Evolutionary conservation across 2,113 vertebrate genomes (phyloP).

Genomic region (Python bivittatus): DNA sequence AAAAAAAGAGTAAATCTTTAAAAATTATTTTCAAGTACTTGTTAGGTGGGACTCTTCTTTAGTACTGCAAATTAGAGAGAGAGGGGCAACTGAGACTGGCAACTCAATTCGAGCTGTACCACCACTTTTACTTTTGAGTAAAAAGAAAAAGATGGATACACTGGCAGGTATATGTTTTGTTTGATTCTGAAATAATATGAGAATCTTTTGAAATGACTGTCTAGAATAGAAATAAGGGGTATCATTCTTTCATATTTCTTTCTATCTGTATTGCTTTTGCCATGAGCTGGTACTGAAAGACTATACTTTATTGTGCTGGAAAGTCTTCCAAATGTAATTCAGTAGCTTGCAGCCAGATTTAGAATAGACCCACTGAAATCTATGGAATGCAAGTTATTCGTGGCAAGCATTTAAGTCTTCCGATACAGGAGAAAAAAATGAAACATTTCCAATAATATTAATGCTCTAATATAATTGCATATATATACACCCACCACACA

Average conservation of each 20-base stretch:
- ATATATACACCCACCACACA: not conserved
- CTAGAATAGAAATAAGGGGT: not conserved
- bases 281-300: not conserved
- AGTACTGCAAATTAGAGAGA: not conserved
- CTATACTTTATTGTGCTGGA: not conserved
- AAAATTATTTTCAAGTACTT: not conserved
- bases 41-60: not conserved
- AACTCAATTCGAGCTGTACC: not conserved
- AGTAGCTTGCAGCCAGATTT: not conserved
- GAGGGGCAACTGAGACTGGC: not conserved
- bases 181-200: not conserved
- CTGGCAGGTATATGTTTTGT: not conserved
- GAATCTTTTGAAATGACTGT: not conserved
- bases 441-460: too few relatives aligned
- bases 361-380: not conserved
- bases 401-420: not conserved
- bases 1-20: not conserved
- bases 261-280: not conserved
- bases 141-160: not conserved
- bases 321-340: not conserved
- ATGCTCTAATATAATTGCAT: too few relatives aligned
- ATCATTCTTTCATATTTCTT: not conserved
- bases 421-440: not conserved
- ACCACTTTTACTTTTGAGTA: not conserved
- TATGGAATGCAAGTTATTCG: not conserved